Conservation (phyloP, 37 sponge, comb jelly and placozoan species). For the Spongia lamella region DNA sequence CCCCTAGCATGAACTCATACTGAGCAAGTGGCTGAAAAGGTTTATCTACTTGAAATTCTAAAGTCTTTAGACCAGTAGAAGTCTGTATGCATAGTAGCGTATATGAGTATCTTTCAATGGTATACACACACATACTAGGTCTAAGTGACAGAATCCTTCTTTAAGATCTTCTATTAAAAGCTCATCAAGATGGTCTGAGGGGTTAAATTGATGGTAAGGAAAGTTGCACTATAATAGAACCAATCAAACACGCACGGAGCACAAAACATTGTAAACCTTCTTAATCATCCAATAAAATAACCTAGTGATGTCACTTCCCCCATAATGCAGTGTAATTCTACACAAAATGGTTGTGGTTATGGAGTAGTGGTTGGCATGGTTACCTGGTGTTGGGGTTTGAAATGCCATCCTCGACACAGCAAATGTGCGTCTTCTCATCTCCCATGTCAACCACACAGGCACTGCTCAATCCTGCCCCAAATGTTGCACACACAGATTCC, state of each 20-base stretch:
- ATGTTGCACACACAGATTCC: slow-evolving; percentile 91
- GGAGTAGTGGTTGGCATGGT: too few relatives aligned
- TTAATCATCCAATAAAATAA: slow-evolving; percentile 68
- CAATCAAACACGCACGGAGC: neutral
- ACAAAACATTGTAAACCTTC: slow-evolving; percentile 30
- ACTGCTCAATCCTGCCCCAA: slow-evolving; percentile 83
- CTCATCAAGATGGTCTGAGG: slow-evolving; percentile 58
- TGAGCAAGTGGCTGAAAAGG: slow-evolving; percentile 5
- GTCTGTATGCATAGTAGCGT: slow-evolving; percentile 8
- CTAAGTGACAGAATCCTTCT: slow-evolving; percentile 82
- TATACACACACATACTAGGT: slow-evolving; percentile 36
- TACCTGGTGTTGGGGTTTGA: slow-evolving; percentile 88
- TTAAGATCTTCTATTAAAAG: slow-evolving; percentile 79
- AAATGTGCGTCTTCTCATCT: slow-evolving; percentile 79
- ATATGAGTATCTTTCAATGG: neutral
- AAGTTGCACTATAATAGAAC: slow-evolving; percentile 52
- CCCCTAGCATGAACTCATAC: slow-evolving; percentile 50
- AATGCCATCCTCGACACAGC: slow-evolving; percentile 92
- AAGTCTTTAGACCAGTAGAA: slow-evolving; percentile 17
- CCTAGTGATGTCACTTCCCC: slow-evolving; percentile 88
- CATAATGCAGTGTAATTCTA: slow-evolving; percentile 73
- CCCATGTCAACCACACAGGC: slow-evolving; percentile 93
- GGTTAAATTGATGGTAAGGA: slow-evolving; percentile 66
- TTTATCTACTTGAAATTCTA: slow-evolving; percentile 27
- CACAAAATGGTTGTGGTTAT: neutral